These are phyloP conservation scores for Lophotis ruficrista DNA, from an alignment of 2,113 vertebrate species.

Conservation along the genomic window DNA sequence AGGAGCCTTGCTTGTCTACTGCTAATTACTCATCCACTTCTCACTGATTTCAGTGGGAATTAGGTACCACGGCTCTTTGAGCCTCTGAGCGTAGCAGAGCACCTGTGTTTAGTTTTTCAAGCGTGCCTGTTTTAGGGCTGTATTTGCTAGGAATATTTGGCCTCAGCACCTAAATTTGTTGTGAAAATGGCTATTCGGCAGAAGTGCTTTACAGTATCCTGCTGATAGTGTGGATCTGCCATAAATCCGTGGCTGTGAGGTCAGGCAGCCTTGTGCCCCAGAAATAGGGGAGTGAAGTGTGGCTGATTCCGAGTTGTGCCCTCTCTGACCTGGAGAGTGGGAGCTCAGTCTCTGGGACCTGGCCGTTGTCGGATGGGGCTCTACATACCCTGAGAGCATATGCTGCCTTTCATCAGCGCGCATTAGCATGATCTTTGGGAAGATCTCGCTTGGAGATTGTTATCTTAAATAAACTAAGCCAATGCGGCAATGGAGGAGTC, in stretches of 20 bases:
- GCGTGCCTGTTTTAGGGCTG: neutral
- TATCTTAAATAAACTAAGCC: constrained; percentile 8
- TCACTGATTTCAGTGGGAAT: neutral
- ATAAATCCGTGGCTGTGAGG: neutral
- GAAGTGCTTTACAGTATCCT: neutral
- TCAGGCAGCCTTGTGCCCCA: neutral
- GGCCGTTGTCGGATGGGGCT: neutral
- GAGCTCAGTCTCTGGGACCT: neutral
- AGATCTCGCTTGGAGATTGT: neutral
- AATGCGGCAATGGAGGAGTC: neutral
- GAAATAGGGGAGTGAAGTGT: neutral
- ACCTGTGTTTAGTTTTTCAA: neutral
- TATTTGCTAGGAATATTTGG: neutral
- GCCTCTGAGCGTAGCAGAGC: neutral
- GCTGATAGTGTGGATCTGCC: neutral
- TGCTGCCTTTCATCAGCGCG: neutral
- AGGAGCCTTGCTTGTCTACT: neutral
- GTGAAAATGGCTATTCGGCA: neutral
- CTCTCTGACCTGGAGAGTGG: rapidly evolving
- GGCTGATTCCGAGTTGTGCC: neutral
- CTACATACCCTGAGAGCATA: neutral
- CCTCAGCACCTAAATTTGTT: neutral
- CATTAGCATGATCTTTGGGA: neutral
- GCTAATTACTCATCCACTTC: neutral
- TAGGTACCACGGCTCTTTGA: neutral